Evolutionary conservation across 2,113 vertebrate species (phyloP), one percentile per base, ranked within the genome.

Genomic region (Tupaia chinensis): DNA sequence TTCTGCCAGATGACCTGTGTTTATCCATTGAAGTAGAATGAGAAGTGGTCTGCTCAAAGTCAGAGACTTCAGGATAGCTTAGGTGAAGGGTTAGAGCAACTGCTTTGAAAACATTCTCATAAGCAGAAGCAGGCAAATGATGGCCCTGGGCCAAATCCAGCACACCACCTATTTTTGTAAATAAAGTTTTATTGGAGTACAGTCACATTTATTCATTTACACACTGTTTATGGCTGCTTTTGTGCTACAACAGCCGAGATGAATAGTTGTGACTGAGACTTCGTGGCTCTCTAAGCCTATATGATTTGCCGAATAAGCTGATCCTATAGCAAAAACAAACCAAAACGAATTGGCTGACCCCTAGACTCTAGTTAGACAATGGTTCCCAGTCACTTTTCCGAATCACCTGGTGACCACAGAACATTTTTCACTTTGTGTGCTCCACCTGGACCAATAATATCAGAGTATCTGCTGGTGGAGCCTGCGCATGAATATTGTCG

Each of bases 131-230:
- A 1, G 25, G 8, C 25, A 74, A 86, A 85, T 29, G 81, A 4
- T 9, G 7, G 11, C 69, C 65, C 44, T 20, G 32, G 61, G 8
- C 27, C 69, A 91, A 69, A 69, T 88, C 29, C 11, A 29, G 32
- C 29, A 73, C 23, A 84, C 13, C 13, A 58, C 15, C 16, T 81
- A 10, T 76, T 87, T 89, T 69, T 86, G 54, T 94, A 84, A 96
- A 91, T 85, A 88, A 89, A 91, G 73, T 82, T 89, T 92, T 87
- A 82, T 68, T 44, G 34, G 44, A 54, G 44, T 44, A 87, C 60
- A 69, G 60, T 44, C 60, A 85, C 4, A 1, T 15, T 19, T 25
- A 29, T 91, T 95, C 29, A 88, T 72, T 95, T 85, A 56, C n/a
- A 73, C 65, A 54, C 5, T 69, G 20, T 68, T 25, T 65, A 0